These are phyloP conservation scores for Venturia canescens DNA, from an alignment of 1,140 invertebrate species.

Conservation along the genomic window DNA sequence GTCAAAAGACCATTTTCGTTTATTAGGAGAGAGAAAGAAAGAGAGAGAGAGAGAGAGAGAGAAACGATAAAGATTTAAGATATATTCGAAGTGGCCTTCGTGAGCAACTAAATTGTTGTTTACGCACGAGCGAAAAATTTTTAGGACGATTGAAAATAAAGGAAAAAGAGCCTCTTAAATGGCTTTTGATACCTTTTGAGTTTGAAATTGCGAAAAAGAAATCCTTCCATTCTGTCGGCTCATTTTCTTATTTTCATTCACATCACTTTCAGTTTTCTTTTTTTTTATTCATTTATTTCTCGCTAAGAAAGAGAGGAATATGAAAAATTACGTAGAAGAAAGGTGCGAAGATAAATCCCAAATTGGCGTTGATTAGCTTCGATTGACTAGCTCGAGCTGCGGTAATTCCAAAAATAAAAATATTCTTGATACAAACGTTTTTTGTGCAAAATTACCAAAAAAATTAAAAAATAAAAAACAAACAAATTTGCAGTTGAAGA, in stretches of 20 bases:
- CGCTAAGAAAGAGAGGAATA: neutral
- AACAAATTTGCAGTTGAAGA: slow-evolving; percentile 9
- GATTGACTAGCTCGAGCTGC: slow-evolving; percentile 52
- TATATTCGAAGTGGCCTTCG: slow-evolving; percentile 57
- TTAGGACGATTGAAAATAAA: slow-evolving; percentile 58
- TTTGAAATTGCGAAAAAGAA: slow-evolving; percentile 51
- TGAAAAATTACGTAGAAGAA: slow-evolving; percentile 12
- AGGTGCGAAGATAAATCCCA: slow-evolving; percentile 47
- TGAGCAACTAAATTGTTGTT: slow-evolving; percentile 36
- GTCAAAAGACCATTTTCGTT: slow-evolving; percentile 61
- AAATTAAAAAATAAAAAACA: slow-evolving; percentile 41
- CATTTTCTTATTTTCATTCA: neutral
- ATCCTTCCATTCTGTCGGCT: slow-evolving; percentile 25
- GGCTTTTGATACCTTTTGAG: slow-evolving; percentile 40
- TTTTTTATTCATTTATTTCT: too few species aligned
- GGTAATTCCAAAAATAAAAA: slow-evolving; percentile 63
- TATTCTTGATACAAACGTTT: slow-evolving; percentile 77
- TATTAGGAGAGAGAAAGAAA: slow-evolving; percentile 57
- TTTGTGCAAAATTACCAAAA: slow-evolving; percentile 70
- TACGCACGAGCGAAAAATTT: slow-evolving; percentile 31
- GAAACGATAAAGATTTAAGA: slow-evolving; percentile 68
- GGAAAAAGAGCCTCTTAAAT: slow-evolving; percentile 43
- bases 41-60: slow-evolving; percentile 55
- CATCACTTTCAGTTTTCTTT: neutral
- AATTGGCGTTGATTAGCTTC: slow-evolving; percentile 50